A percentile compares a stretch with the other conserved stretches of the same genome.
Evolutionary conservation across 2,113 vertebrate species (phyloP).

Genomic region (Panthera tigris): DNA sequence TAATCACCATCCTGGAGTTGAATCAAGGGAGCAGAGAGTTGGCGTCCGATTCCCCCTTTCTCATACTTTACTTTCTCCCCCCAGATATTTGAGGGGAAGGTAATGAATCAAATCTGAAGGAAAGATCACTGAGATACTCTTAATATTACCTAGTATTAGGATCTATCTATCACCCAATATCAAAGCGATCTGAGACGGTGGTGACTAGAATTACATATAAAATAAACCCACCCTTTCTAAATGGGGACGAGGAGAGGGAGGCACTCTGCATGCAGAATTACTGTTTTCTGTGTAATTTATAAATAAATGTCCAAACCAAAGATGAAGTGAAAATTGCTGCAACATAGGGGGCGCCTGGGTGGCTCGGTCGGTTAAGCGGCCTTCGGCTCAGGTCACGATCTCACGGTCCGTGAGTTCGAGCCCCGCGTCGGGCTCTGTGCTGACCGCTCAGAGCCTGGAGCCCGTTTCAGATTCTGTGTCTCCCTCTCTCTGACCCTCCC

Average conservation of each 20-base stretch:
- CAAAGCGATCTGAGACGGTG: background rate
- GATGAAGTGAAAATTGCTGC: background rate
- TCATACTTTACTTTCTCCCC: background rate
- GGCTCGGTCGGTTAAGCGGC: no score
- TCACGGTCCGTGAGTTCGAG: no score
- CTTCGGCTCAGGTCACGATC: no score
- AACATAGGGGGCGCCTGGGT: background rate
- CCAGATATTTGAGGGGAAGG: constrained; percentile 31
- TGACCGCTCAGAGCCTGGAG: no score
- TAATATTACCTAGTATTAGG: background rate
- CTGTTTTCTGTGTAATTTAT: background rate
- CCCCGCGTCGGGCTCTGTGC: no score
- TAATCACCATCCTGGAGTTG: constrained; percentile 61
- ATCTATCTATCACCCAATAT: background rate
- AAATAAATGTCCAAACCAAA: background rate
- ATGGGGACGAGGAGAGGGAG: background rate
- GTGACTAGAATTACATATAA: background rate
- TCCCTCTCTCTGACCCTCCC: no score
- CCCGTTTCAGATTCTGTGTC: no score
- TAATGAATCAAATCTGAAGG: background rate
- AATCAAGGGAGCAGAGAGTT: constrained; percentile 54
- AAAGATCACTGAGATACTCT: background rate
- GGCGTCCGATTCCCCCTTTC: constrained; percentile 5
- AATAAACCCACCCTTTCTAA: background rate
- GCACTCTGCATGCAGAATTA: background rate